Base-by-base conservation (phyloP, 2,888 invertebrate genomes). In the Cheilosia vernalis region DNA sequence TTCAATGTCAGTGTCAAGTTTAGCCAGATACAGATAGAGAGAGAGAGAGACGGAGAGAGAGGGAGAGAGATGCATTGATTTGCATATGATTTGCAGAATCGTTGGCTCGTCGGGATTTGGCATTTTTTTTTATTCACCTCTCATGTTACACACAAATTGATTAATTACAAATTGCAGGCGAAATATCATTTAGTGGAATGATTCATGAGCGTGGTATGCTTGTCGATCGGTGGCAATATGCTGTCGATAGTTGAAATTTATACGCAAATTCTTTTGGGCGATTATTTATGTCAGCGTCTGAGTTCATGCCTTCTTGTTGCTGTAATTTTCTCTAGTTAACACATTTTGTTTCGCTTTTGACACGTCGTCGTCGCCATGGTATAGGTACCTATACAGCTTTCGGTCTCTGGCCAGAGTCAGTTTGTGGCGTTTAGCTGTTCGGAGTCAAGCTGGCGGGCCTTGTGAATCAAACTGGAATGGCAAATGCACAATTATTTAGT, bases 401-500 rank as follows among this genome's bases (percentile, higher is more conserved):
- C 1, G 13, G 37, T 37, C 13, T 10, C 13, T 10, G 13, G 55
- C 33, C 21, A 40, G 44, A 30, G 42, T 33, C 30, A 24, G 19
- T 76, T 37, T 67, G 51, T 80, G 80, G 61, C 80, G 55, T 80
- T 80, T 69, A 84, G 74, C 60, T 79, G 51, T 63, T 69, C 55
- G n/a, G 21, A 66, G 42, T 72, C 80, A 81, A 81, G 85, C 76
- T 21, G 47, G 61, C 56, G 40, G 83, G 72, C 78, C 78, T 79
- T 78, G 83, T 83, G 79, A 73, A 73, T 83, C 79, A 73, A 79
- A 83, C 81, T 67, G 85, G 61, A 77, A 85, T 85, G 66, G 56
- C 84, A 76, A 81, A 72, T 81, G 85, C 76, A 77, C 85, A 85
- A 85, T 85, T 85, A 85, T 85, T 85, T 85, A 85, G 81, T 77